Base-by-base conservation (phyloP, 2,888 invertebrate genomes). In the Himalopsyche tibetana region DNA sequence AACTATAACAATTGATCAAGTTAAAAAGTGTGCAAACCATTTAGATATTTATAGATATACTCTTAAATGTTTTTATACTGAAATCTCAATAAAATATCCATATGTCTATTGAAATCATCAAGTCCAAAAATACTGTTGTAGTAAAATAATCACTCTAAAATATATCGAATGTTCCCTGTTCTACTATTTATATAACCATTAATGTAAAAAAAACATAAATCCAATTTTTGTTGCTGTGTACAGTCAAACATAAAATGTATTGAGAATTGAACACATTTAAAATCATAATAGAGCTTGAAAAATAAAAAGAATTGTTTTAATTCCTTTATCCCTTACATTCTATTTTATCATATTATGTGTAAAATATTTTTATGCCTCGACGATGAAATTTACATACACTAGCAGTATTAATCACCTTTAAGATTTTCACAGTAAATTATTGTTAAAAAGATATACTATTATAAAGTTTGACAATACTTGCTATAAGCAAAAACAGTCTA, bases 281-380 rank as follows among this genome's bases (percentile, higher is more conserved):
- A 63, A 63, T 28, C 63, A 63, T 63, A 63, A 63, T 63, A 63
- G 63, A 63, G 63, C 63, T 63, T 63, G 15, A 63, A 63, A 63
- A 63, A 63, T 63, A 19, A 63, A 9, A 6, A 19, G 1, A 19
- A 8, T 19, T 19, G 63, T 63, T 63, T 63, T 63, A 63, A 4
- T 63, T 63, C 11, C n/a, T 9, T n/a, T 28, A 19, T 11, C 28
- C 63, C 63, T 19, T 19, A 63, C 19, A 19, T 19, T 28, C 63
- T 2, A 1, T 63, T 19, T 0, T 12, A 17, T 5, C n/a, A 55
- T 17, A 11, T 11, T 55, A 55, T 55, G n/a, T 55, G 12, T 55
- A 12, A 17, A 17, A n/a, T 12, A n/a, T n/a, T 17, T 55, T 55
- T 55, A n/a, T 55, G 11, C 12, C n/a, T 12, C 2, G 11, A 55